phyloP scores from a whole-genome alignment of 2,113 vertebrate species.

The Myotis davidii region DNA sequence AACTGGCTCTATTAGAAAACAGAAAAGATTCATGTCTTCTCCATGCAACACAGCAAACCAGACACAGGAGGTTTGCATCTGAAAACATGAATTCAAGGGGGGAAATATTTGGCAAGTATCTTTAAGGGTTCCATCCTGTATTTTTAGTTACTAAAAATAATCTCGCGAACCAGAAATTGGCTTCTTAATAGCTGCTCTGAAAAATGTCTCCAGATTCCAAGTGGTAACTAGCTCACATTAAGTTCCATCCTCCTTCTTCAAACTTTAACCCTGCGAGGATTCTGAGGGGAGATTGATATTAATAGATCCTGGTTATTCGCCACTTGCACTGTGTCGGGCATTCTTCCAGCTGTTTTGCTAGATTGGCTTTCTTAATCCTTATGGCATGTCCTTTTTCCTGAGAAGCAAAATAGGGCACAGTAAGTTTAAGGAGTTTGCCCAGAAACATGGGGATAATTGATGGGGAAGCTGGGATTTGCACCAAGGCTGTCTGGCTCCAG shows the following conservation, averaged over 20 bases:
- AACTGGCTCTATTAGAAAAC: conserved; percentile 11
- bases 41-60: background rate
- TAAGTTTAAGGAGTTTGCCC: background rate
- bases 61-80: background rate
- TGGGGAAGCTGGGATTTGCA: background rate
- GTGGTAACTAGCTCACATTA: background rate
- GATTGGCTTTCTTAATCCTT: background rate
- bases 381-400: background rate
- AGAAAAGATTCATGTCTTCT: conserved; percentile 17
- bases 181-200: background rate
- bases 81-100: background rate
- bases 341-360: background rate
- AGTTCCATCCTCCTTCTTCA: background rate
- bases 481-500: background rate
- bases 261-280: background rate
- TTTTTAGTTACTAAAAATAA: background rate
- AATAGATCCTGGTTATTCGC: background rate
- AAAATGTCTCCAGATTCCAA: background rate
- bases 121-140: background rate
- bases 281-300: background rate
- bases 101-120: background rate
- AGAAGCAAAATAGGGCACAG: background rate
- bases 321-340: background rate
- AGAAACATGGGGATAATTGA: background rate
- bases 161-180: background rate